Base-by-base conservation (phyloP, 2,113 vertebrate genomes). In the Ammodytes dubius region DNA sequence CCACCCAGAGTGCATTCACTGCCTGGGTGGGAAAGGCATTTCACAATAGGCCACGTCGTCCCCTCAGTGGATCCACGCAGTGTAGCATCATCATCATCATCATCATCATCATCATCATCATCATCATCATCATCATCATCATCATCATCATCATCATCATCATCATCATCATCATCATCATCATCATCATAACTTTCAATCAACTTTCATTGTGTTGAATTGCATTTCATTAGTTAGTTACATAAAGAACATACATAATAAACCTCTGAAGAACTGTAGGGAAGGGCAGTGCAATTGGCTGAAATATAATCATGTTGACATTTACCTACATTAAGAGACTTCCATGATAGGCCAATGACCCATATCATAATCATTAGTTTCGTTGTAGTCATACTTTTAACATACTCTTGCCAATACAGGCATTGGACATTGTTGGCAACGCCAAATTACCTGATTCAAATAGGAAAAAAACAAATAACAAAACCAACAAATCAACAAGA, bases 101-200 rank as follows among this genome's bases (percentile, higher is more conserved):
- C n/a, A n/a, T n/a, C n/a, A n/a, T n/a, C n/a, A n/a, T n/a, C n/a
- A n/a, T n/a, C 86, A 40, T 85, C 79, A 74, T 64, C 73, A 49
- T 46, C 86, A 72, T 39, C 82, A 66, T 54, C 66, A 72, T 27
- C 75, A 78, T 81, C 72, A 61, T 43, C 49, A 83, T 76, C 78
- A 61, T 35, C 57, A 61, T 60, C 58, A 37, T 45, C 71, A 56
- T 68, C 69, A 53, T 19, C 79, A 56, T 61, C 72, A 35, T 27
- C 71, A 73, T 71, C 67, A 52, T 4, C 56, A 73, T 73, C 77
- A 63, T n/a, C 56, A 60, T 60, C 47, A 37, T 43, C 74, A 54
- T 63, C 72, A 56, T 14, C 78, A 57, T 47, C 67, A 45, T 9
- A 45, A 65, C 47, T 56, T 57, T 47, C 61, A 72, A 12, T 47